Evolutionary conservation across 1,140 invertebrate species (phyloP).

Genomic region (Aleiodes sp.): DNA sequence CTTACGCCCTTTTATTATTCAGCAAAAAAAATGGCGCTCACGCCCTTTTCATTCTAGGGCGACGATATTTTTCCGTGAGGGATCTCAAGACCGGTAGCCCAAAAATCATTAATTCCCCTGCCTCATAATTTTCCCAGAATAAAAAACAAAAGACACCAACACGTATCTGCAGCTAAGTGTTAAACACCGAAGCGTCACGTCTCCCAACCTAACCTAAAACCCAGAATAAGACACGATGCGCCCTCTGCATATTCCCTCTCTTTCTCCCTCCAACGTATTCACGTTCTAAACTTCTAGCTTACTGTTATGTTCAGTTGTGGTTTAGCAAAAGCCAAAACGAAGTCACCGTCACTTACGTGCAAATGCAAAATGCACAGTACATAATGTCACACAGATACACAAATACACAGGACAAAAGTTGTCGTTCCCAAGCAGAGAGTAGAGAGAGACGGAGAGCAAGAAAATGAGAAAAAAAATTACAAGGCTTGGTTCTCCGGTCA

Average conservation of each 20-base stretch:
- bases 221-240: slow-evolving; percentile 23
- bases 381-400: slow-evolving; percentile 4
- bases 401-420: no score
- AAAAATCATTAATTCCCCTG: neutral
- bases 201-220: slow-evolving; percentile 34
- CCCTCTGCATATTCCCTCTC: neutral
- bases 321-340: neutral
- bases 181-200: slow-evolving; percentile 28
- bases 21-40: no score
- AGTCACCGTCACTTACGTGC: slow-evolving; percentile 6
- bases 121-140: neutral
- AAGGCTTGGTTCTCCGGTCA: slow-evolving; percentile 53
- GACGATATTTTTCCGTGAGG: no score
- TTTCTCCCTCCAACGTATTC: neutral
- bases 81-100: no score
- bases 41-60: no score
- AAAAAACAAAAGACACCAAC: no score
- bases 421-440: slow-evolving; percentile 5
- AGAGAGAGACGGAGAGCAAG: neutral
- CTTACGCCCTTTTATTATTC: no score
- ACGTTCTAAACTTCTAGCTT: neutral
- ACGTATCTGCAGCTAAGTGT: slow-evolving; percentile 22
- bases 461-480: neutral
- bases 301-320: neutral
- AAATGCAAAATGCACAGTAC: slow-evolving; percentile 9